Percentiles rank a stretch among this genome's conserved stretches.
Conservation (phyloP, 2,797 vertebrate genomes). For the Silurus aristotelis region DNA sequence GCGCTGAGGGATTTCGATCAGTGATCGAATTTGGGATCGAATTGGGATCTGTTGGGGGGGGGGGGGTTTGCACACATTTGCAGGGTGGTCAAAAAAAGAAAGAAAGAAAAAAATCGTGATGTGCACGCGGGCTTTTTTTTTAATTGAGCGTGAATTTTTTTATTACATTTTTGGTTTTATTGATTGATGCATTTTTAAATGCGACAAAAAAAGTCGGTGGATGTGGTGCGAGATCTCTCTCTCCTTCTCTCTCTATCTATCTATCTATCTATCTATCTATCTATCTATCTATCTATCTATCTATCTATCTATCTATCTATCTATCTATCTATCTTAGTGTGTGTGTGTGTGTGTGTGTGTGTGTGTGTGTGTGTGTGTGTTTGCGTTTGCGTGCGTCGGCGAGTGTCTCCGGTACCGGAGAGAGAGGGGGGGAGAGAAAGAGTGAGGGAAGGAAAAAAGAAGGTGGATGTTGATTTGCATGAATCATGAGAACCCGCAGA, state of each 20-base stretch:
- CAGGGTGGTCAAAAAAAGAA: background rate
- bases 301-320: background rate
- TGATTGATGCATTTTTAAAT: background rate
- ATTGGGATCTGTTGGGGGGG: background rate
- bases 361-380: slow-evolving; percentile 43
- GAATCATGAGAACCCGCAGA: slow-evolving; percentile 50
- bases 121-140: no score
- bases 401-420: slow-evolving; percentile 35
- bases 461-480: slow-evolving; percentile 62
- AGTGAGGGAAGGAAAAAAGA: slow-evolving; percentile 34
- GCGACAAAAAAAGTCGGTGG: slow-evolving; percentile 9
- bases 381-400: slow-evolving; percentile 29
- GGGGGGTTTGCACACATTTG: no score
- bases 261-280: background rate
- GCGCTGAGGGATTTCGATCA: background rate
- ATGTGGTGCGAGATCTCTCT: background rate
- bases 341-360: slow-evolving; percentile 40
- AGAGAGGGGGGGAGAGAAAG: slow-evolving; percentile 17
- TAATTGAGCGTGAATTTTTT: background rate
- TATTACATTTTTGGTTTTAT: background rate
- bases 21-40: background rate
- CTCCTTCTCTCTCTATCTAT: background rate
- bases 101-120: background rate
- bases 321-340: background rate
- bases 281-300: background rate